Evolutionary conservation across 2,888 invertebrate species (phyloP).

Genomic region (Rhingia rostrata): DNA sequence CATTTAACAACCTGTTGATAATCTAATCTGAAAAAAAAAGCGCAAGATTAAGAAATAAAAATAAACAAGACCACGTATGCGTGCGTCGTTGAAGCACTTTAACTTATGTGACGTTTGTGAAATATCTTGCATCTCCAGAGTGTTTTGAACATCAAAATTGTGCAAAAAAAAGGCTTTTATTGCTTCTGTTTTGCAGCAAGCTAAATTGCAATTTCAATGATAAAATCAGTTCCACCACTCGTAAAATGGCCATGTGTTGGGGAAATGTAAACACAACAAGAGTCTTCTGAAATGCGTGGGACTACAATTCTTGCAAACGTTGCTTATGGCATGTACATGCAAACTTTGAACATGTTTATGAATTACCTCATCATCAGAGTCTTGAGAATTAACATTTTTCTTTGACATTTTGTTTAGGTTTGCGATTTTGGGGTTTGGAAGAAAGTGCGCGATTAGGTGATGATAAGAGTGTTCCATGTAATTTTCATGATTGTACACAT

Average conservation of each 20-base stretch:
- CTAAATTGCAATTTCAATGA: too few species aligned
- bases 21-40: slow-evolving; percentile 23
- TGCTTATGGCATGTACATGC: slow-evolving; percentile 1
- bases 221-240: neutral
- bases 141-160: slow-evolving; percentile 19
- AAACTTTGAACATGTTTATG: neutral
- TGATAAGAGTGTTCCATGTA: neutral
- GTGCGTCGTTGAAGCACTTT: slow-evolving; percentile 18
- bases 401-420: neutral
- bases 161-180: neutral
- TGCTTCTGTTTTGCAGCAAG: neutral
- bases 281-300: slow-evolving; percentile 14
- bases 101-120: slow-evolving; percentile 8
- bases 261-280: slow-evolving; percentile 9
- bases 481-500: neutral
- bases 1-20: slow-evolving; percentile 35
- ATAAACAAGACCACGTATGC: neutral
- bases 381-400: slow-evolving; percentile 3
- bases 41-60: slow-evolving; percentile 1
- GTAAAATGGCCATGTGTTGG: neutral
- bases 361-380: slow-evolving; percentile 24
- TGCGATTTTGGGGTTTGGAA: neutral
- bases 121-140: neutral
- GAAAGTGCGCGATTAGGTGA: too few species aligned
- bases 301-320: slow-evolving; percentile 12